Percentiles rank a stretch among this genome's conserved stretches.
Evolutionary conservation across 2,797 vertebrate genomes (phyloP).

Genomic region (Erethizon dorsatum): DNA sequence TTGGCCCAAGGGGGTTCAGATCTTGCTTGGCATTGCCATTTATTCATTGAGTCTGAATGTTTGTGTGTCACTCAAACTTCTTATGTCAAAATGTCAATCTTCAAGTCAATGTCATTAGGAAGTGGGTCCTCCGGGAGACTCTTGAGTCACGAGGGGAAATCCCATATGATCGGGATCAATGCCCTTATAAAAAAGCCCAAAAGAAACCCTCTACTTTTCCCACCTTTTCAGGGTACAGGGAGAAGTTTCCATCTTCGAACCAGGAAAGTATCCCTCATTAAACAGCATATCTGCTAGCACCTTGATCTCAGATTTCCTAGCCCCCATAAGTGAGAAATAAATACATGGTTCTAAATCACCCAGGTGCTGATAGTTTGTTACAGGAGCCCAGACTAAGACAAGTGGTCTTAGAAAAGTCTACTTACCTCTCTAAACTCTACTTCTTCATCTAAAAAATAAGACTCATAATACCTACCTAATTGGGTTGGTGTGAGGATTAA

Average conservation of each 20-base stretch:
- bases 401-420: neutral
- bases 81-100: neutral
- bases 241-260: neutral
- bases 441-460: neutral
- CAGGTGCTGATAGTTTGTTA: neutral
- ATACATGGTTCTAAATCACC: neutral
- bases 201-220: neutral
- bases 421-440: neutral
- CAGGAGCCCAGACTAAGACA: neutral
- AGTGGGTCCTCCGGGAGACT: neutral
- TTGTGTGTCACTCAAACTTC: neutral
- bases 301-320: neutral
- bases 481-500: neutral
- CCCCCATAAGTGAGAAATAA: neutral
- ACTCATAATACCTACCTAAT: neutral
- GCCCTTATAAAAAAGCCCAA: neutral
- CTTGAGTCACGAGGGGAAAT: neutral
- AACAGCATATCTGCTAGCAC: neutral
- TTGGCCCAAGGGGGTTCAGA: neutral
- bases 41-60: neutral
- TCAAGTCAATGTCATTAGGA: neutral
- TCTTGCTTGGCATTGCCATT: neutral
- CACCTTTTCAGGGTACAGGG: too few relatives aligned
- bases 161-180: neutral
- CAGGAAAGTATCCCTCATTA: neutral